Percentiles rank a stretch among this genome's conserved stretches.
These are phyloP conservation scores for Drosophila nigritarsus DNA, from an alignment of 2,888 invertebrate species.

Conservation along the genomic window DNA sequence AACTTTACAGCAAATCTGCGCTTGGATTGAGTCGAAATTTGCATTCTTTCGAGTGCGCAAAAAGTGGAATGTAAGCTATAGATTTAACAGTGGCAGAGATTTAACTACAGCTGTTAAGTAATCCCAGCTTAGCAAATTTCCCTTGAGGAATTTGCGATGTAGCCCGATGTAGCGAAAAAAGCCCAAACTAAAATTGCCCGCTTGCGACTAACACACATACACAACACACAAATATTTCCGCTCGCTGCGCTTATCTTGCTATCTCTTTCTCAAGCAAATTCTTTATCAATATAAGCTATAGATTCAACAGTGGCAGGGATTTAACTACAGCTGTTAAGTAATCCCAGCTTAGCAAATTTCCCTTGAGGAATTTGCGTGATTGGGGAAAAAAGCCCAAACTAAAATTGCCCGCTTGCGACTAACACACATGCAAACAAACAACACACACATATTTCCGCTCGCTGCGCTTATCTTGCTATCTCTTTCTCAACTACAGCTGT, in stretches of 20 bases:
- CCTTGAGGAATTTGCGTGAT: neutral
- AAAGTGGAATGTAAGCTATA: slow-evolving; percentile 84
- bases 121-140: neutral
- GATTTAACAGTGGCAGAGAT: neutral
- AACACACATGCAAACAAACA: neutral
- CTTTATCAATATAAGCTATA: slow-evolving; percentile 60
- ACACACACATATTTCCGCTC: neutral
- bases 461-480: neutral
- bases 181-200: neutral
- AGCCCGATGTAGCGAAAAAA: too few relatives aligned
- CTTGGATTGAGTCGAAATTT: slow-evolving; percentile 84
- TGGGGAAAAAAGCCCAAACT: neutral
- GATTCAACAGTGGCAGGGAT: neutral
- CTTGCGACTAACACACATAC: neutral
- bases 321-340: neutral
- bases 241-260: neutral
- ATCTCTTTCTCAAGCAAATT: neutral
- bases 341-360: neutral
- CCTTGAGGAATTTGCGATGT: too few relatives aligned
- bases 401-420: neutral
- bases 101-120: neutral
- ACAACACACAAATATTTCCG: neutral
- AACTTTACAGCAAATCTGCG: slow-evolving; percentile 84
- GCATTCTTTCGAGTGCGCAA: slow-evolving; percentile 84
- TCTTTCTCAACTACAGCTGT: too few relatives aligned